Evolutionary conservation across 2,888 invertebrate genomes (phyloP).

Genomic region (Pseudococcus viburni): DNA sequence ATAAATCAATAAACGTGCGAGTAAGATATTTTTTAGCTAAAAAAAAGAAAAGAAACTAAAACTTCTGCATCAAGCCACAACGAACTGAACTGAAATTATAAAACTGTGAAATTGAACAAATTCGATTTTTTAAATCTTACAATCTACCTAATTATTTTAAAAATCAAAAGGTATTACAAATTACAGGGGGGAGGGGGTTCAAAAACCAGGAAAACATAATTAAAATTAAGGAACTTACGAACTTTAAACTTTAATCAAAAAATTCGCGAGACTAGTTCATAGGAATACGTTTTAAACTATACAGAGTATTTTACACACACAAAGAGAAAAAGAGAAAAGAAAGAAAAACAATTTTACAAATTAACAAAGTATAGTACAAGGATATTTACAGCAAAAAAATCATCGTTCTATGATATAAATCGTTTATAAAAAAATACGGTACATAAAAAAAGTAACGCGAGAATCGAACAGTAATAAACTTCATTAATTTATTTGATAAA

Average conservation of each 20-base stretch:
- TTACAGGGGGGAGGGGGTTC: background rate
- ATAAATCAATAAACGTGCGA: slow-evolving; percentile 23
- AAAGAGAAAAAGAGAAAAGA: background rate
- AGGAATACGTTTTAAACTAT: slow-evolving; percentile 40
- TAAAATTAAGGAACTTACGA: slow-evolving; percentile 50
- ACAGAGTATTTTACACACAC: background rate
- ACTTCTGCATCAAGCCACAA: background rate
- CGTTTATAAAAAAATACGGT: background rate
- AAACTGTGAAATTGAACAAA: too few species aligned
- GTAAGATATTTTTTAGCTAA: slow-evolving; percentile 4
- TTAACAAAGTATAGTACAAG: slow-evolving; percentile 38
- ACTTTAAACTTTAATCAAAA: slow-evolving; percentile 31
- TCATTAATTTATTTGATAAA: background rate
- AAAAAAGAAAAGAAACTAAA: slow-evolving; percentile 18
- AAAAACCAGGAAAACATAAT: background rate
- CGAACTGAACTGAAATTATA: background rate
- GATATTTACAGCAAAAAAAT: slow-evolving; percentile 46
- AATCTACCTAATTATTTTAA: too few species aligned
- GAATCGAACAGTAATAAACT: slow-evolving; percentile 17
- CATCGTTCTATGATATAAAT: background rate
- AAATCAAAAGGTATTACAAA: background rate
- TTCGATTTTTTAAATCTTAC: too few species aligned
- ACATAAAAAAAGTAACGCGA: slow-evolving; percentile 38
- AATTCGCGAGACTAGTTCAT: slow-evolving; percentile 39
- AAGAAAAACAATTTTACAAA: slow-evolving; percentile 19